Conservation (phyloP, 2,797 vertebrate genomes). For the Artibeus jamaicensis region DNA sequence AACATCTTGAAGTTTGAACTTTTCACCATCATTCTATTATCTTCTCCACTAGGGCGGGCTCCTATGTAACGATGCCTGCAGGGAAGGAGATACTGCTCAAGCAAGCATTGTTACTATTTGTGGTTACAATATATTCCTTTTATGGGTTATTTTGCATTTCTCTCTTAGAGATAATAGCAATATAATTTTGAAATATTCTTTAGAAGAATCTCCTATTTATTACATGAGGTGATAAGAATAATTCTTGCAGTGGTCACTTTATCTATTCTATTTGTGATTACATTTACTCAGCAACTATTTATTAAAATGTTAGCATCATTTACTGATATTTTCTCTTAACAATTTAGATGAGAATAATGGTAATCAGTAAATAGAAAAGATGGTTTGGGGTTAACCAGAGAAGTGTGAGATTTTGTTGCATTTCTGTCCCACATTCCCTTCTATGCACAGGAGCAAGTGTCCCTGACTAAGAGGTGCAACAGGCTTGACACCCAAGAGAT, state of each 20-base stretch:
- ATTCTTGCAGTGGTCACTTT: not conserved
- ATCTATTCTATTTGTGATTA: not conserved
- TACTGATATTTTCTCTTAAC: not conserved
- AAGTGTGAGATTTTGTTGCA: not conserved
- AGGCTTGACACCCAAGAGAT: not conserved
- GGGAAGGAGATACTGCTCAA: constrained; percentile 47
- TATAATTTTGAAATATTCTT: constrained; percentile 56
- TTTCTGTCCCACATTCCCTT: not conserved
- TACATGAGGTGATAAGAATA: not conserved
- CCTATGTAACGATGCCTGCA: not conserved
- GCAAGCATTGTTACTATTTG: constrained; percentile 27
- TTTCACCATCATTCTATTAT: constrained; percentile 47
- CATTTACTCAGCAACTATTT: not conserved
- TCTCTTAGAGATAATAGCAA: constrained; percentile 51
- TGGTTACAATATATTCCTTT: not conserved
- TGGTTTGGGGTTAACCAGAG: not conserved
- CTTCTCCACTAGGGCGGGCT: not conserved
- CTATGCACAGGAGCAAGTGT: not conserved
- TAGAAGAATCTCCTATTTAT: constrained; percentile 43
- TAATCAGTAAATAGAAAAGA: not conserved
- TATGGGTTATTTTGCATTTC: constrained; percentile 63
- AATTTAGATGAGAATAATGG: not conserved
- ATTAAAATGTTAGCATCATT: not conserved
- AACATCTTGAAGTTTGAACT: constrained; percentile 50
- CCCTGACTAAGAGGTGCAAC: not conserved